Percentiles rank a stretch among this genome's conserved stretches.
Evolutionary conservation across 2,888 invertebrate species (phyloP).

Genomic region (Thera britannica): DNA sequence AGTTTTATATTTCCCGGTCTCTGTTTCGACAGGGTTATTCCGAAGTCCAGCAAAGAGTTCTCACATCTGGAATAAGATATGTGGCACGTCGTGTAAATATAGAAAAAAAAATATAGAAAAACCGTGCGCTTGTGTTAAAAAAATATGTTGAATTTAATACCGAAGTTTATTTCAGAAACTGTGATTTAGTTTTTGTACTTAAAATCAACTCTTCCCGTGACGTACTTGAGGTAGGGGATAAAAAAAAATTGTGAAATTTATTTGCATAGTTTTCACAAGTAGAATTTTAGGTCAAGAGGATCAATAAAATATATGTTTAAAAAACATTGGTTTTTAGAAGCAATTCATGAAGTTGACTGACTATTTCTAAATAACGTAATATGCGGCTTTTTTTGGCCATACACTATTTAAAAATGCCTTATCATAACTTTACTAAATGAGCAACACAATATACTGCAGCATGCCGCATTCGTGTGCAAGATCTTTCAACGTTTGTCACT

Average conservation of each 20-base stretch:
- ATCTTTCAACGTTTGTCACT: conserved; percentile 76
- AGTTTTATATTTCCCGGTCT: conserved; percentile 79
- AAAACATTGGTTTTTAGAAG: too few species aligned
- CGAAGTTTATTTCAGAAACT: too few species aligned
- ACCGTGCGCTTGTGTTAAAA: neutral
- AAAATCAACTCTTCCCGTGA: too few species aligned
- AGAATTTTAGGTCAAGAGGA: too few species aligned
- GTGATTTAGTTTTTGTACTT: too few species aligned
- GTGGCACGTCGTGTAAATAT: conserved; percentile 4
- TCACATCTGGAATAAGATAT: conserved; percentile 33
- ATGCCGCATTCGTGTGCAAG: conserved; percentile 21
- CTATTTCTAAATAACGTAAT: neutral
- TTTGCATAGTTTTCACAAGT: too few species aligned
- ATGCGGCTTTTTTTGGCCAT: neutral
- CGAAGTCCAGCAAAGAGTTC: conserved; percentile 62
- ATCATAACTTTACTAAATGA: neutral
- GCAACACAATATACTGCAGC: neutral
- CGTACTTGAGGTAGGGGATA: too few species aligned
- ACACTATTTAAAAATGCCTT: neutral
- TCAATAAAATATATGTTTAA: too few species aligned
- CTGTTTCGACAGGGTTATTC: conserved; percentile 77
- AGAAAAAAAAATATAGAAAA: too few species aligned
- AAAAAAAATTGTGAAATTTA: too few species aligned
- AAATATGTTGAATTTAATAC: neutral
- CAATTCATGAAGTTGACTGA: too few species aligned